Conservation (phyloP, 2,888 invertebrate species). For the Lepidochrysops patricia region DNA sequence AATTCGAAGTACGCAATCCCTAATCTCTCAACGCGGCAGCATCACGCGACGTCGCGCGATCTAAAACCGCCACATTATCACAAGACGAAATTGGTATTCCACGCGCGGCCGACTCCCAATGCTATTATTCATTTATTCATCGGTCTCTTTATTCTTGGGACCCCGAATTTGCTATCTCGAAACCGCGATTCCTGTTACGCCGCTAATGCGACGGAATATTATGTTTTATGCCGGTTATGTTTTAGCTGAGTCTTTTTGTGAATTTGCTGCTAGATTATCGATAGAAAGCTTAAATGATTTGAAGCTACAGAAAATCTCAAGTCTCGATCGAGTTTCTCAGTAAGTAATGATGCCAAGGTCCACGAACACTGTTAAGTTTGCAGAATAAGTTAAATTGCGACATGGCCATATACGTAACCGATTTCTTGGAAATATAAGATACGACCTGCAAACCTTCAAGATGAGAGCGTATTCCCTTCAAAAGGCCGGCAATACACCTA, state of each 20-base stretch:
- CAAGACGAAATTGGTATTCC: slow-evolving; percentile 66
- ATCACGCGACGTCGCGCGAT: neutral
- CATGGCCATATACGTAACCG: no score
- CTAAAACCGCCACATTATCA: slow-evolving; percentile 59
- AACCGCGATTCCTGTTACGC: slow-evolving; percentile 12
- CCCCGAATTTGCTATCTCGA: slow-evolving; percentile 30
- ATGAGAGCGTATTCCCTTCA: no score
- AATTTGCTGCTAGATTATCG: neutral
- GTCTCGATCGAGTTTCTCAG: neutral
- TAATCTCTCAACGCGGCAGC: neutral
- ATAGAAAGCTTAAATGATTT: no score
- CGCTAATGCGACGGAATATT: neutral
- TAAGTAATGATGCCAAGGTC: neutral
- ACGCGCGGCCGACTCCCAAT: slow-evolving; percentile 52
- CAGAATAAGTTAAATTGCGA: neutral
- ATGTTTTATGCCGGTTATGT: neutral
- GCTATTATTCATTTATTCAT: slow-evolving; percentile 71
- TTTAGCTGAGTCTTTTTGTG: neutral
- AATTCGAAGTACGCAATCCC: neutral
- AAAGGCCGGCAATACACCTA: no score
- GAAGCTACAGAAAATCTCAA: no score
- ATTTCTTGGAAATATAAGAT: no score
- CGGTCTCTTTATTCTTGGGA: slow-evolving; percentile 47
- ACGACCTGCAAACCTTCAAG: no score
- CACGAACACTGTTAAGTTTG: neutral